phyloP scores from a whole-genome alignment of 92 coral and sea anemone genomes.

The Ricordea florida region DNA sequence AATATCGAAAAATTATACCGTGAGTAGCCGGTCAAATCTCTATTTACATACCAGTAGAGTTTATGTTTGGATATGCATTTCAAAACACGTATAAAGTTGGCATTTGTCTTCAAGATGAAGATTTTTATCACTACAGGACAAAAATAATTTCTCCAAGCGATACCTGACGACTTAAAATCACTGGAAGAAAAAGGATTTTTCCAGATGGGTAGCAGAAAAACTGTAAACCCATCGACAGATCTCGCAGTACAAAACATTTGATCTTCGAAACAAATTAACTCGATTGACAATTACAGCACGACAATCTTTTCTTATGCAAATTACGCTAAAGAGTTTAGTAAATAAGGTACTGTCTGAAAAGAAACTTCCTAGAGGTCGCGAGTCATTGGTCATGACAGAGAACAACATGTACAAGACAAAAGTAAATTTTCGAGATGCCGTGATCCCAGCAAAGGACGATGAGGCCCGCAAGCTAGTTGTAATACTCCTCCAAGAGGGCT shows the following conservation, averaged over 20 bases:
- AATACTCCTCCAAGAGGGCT: background rate
- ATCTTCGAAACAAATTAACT: background rate
- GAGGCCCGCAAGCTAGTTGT: background rate
- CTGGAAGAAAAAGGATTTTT: background rate
- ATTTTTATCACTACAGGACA: background rate
- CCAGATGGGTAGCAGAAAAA: background rate
- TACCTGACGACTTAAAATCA: constrained; percentile 1
- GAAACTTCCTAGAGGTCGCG: constrained; percentile 8
- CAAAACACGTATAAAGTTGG: background rate
- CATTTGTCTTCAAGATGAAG: background rate
- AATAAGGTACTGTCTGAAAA: constrained; percentile 39
- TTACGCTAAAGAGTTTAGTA: constrained; percentile 31
- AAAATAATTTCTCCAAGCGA: constrained; percentile 15
- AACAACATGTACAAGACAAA: constrained; percentile 20
- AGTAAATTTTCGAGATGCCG: background rate
- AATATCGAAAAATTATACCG: background rate
- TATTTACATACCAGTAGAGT: constrained; percentile 26
- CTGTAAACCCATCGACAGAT: constrained; percentile 4
- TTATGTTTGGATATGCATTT: background rate
- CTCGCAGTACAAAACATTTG: background rate
- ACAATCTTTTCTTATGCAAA: constrained; percentile 36
- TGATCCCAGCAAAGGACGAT: background rate
- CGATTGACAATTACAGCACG: constrained; percentile 11
- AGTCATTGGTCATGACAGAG: constrained; percentile 2
- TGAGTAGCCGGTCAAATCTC: background rate